Percentiles rank a stretch among this genome's conserved stretches.
Conservation (phyloP, 23 tunicate genomes). For the Oikopleura vanhoeffeni region DNA sequence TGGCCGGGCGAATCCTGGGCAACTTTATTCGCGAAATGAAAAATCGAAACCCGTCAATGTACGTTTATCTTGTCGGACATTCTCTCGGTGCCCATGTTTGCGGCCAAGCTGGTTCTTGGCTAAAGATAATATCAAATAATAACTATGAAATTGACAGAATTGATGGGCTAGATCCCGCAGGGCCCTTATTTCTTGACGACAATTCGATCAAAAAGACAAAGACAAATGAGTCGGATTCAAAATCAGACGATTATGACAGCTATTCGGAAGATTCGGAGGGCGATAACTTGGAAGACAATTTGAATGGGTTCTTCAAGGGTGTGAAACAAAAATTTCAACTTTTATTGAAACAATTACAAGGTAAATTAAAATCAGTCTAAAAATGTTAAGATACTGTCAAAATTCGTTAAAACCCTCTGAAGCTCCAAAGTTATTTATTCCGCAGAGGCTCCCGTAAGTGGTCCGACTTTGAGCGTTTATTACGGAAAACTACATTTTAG, state of each 20-base stretch:
- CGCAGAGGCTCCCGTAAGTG: too few species aligned
- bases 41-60: background rate
- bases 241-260: background rate
- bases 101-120: slow-evolving; percentile 29
- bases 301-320: too few species aligned
- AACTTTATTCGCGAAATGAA: background rate
- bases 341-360: background rate
- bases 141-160: background rate
- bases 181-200: slow-evolving; percentile 32
- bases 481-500: too few species aligned
- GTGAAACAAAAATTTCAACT: background rate
- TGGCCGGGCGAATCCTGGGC: background rate
- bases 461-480: too few species aligned
- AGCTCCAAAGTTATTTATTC: too few species aligned
- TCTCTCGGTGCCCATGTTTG: slow-evolving; percentile 76
- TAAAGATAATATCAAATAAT: background rate
- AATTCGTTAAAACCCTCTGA: too few species aligned
- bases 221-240: background rate
- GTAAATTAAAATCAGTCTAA: background rate
- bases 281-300: too few species aligned
- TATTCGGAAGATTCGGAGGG: background rate
- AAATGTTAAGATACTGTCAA: too few species aligned
- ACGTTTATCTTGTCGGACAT: slow-evolving; percentile 31
- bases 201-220: background rate
- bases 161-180: slow-evolving; percentile 82